phyloP scores from a whole-genome alignment of 2,113 vertebrate species.

The Epinephelus moara region DNA sequence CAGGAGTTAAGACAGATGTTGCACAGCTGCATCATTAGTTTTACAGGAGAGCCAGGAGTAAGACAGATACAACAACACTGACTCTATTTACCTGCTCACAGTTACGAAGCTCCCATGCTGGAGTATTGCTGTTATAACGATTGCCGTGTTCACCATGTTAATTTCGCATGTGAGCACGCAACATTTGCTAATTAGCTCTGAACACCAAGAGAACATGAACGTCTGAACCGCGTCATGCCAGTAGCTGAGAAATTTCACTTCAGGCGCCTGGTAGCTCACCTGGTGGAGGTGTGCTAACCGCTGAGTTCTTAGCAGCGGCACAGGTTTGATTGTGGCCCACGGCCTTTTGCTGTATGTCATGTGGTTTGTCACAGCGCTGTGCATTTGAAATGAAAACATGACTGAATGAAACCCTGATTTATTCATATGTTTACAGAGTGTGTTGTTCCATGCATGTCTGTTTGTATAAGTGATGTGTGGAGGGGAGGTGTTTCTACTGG shows the following conservation, averaged over 20 bases:
- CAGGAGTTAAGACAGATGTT: constrained; percentile 1
- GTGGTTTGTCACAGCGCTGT: too few species aligned
- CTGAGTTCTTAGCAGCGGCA: too few species aligned
- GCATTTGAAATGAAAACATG: neutral
- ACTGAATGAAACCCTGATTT: neutral
- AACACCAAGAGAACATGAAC: neutral
- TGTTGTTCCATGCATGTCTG: neutral
- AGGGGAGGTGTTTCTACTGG: constrained; percentile 18
- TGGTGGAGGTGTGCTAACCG: too few species aligned
- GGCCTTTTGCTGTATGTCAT: too few species aligned
- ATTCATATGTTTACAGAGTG: neutral
- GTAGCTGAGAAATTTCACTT: too few species aligned
- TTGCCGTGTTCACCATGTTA: neutral
- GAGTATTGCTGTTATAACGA: neutral
- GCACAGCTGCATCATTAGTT: neutral
- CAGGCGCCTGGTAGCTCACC: too few species aligned
- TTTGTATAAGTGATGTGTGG: neutral
- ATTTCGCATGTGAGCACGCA: neutral
- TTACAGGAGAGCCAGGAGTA: neutral
- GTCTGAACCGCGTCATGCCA: neutral
- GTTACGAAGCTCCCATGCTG: neutral
- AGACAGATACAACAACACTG: neutral
- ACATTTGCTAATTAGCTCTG: neutral
- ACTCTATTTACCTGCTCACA: neutral
- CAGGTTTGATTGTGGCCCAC: too few species aligned